Conservation (phyloP, 2,113 vertebrate species). For the Sinocyclocheilus rhinocerous region DNA sequence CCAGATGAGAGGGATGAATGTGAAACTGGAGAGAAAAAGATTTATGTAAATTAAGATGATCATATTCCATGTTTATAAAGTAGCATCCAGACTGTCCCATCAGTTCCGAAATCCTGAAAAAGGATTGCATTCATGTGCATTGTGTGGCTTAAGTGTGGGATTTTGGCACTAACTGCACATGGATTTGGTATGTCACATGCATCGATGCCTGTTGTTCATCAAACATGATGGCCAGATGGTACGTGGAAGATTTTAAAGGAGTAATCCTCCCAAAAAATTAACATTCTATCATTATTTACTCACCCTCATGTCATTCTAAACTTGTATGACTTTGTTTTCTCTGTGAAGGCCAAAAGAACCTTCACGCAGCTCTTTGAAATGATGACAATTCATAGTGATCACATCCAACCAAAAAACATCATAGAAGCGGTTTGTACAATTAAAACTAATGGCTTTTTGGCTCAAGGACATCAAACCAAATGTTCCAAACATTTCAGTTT, state of each 20-base stretch:
- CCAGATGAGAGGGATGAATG: slow-evolving; percentile 32
- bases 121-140: slow-evolving; percentile 39
- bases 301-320: background rate
- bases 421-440: background rate
- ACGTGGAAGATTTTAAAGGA: background rate
- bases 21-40: slow-evolving; percentile 33
- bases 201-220: slow-evolving; percentile 18
- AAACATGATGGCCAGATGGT: slow-evolving; percentile 4
- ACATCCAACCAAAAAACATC: background rate
- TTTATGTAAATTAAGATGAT: slow-evolving; percentile 55
- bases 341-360: background rate
- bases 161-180: slow-evolving; percentile 10
- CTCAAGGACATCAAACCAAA: background rate
- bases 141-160: slow-evolving; percentile 39
- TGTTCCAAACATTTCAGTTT: background rate
- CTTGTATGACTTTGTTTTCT: background rate
- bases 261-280: background rate
- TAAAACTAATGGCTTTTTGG: background rate
- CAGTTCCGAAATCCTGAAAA: slow-evolving; percentile 38
- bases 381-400: background rate
- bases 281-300: no score
- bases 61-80: slow-evolving; percentile 60
- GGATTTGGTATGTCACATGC: slow-evolving; percentile 3
- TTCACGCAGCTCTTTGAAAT: background rate
- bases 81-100: slow-evolving; percentile 47